These are phyloP conservation scores for Chrysogorgia sp. DNA, from an alignment of 92 coral and sea anemone genomes.

Conservation along the genomic window DNA sequence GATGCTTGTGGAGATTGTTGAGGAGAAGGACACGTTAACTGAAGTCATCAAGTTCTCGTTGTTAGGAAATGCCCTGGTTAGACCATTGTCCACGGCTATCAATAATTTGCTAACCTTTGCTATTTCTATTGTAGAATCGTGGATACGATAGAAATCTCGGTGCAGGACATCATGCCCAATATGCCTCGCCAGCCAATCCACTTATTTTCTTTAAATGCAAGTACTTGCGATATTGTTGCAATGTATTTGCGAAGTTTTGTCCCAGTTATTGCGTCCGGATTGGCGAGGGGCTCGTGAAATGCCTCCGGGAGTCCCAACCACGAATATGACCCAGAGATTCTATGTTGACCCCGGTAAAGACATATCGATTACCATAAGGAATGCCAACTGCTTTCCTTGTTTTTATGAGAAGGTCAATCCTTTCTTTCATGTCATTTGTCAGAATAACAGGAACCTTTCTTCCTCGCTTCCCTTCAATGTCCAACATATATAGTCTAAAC, in stretches of 20 bases:
- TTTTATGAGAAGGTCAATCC: constrained; percentile 46
- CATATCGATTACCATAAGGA: constrained; percentile 43
- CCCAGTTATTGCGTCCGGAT: constrained; percentile 43
- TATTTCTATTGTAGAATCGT: constrained; percentile 55
- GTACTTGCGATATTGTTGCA: constrained; percentile 62
- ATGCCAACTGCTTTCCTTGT: constrained; percentile 52
- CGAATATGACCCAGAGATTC: constrained; percentile 42
- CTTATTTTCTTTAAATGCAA: constrained; percentile 43
- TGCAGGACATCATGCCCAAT: constrained; percentile 65
- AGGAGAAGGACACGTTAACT: too few species aligned
- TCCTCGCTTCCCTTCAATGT: constrained; percentile 56
- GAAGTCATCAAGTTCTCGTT: too few species aligned
- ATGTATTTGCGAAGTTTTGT: constrained; percentile 55
- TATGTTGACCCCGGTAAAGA: constrained; percentile 55
- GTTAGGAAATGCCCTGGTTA: too few species aligned
- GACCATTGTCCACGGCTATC: constrained; percentile 53
- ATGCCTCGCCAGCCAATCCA: constrained; percentile 71
- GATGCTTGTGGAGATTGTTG: too few species aligned
- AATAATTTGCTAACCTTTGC: constrained; percentile 65
- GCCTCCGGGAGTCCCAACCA: constrained; percentile 50
- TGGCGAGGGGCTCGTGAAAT: constrained; percentile 31
- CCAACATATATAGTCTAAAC: constrained; percentile 60
- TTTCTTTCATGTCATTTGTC: constrained; percentile 40
- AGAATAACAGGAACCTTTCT: constrained; percentile 58
- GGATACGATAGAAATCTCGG: constrained; percentile 62